Evolutionary conservation across 2,797 vertebrate species (phyloP).

Genomic region (Brachymystax lenok): DNA sequence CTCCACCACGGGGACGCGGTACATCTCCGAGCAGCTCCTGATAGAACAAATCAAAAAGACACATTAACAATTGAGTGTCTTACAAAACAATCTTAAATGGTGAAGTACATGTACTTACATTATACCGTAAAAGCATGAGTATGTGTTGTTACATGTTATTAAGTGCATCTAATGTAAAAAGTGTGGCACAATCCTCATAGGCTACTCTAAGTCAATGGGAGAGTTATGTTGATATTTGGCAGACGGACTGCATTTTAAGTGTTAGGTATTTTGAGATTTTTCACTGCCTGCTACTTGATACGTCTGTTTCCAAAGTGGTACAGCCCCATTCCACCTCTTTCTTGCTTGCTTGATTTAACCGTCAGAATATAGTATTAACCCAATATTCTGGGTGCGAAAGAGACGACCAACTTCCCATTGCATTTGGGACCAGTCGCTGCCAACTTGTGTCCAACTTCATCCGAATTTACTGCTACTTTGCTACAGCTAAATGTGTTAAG

Average conservation of each 20-base stretch:
- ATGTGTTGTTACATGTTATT: no score
- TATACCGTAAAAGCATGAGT: no score
- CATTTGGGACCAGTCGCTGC: no score
- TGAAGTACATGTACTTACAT: no score
- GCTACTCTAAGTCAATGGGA: no score
- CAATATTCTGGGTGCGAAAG: background rate
- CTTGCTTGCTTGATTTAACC: background rate
- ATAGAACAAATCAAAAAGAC: background rate
- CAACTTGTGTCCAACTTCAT: background rate
- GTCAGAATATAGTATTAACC: background rate
- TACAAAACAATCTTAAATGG: no score
- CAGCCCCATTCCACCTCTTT: background rate
- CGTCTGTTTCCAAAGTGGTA: background rate
- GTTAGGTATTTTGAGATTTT: background rate
- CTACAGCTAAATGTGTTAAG: background rate
- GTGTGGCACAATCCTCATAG: no score
- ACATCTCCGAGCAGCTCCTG: constrained; percentile 84
- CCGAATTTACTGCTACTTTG: background rate
- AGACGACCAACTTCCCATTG: background rate
- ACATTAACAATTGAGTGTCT: background rate
- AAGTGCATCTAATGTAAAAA: no score
- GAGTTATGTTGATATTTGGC: background rate
- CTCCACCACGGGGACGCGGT: constrained; percentile 83
- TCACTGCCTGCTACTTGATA: background rate
- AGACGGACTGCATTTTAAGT: background rate